These are phyloP conservation scores for Drosophila miranda DNA, from an alignment of 1,140 invertebrate genomes.

Conservation along the genomic window DNA sequence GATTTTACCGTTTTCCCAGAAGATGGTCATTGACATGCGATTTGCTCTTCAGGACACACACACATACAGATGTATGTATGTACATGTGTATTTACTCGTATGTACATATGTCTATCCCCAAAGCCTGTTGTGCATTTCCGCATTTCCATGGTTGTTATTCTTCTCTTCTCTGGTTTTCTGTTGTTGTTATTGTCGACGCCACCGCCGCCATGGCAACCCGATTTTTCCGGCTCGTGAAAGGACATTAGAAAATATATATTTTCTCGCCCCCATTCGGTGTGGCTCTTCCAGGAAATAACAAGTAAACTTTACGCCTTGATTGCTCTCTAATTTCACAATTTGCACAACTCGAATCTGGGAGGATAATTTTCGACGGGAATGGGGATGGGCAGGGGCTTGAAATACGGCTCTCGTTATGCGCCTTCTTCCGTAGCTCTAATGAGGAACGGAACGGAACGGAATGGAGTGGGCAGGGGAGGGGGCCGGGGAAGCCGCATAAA, in stretches of 20 bases:
- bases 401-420: neutral
- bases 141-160: conserved; percentile 50
- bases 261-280: conserved; percentile 9
- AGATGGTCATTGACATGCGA: conserved; percentile 20
- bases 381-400: neutral
- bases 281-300: conserved; percentile 11
- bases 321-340: conserved; percentile 52
- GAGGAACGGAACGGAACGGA: neutral
- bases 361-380: conserved; percentile 20
- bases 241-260: conserved; percentile 39
- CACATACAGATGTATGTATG: too few relatives aligned
- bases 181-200: conserved; percentile 44
- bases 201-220: conserved; percentile 50
- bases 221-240: conserved; percentile 42
- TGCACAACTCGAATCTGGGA: conserved; percentile 34
- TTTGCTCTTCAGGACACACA: conserved; percentile 18
- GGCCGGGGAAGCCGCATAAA: conserved; percentile 68
- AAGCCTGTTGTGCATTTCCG: conserved; percentile 45
- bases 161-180: conserved; percentile 14
- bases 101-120: neutral
- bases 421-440: neutral
- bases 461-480: too few relatives aligned
- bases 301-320: conserved; percentile 51
- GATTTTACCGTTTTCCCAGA: neutral
- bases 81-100: neutral